Conservation (phyloP, 2,113 vertebrate species). For the Todiramphus saurophagus region DNA sequence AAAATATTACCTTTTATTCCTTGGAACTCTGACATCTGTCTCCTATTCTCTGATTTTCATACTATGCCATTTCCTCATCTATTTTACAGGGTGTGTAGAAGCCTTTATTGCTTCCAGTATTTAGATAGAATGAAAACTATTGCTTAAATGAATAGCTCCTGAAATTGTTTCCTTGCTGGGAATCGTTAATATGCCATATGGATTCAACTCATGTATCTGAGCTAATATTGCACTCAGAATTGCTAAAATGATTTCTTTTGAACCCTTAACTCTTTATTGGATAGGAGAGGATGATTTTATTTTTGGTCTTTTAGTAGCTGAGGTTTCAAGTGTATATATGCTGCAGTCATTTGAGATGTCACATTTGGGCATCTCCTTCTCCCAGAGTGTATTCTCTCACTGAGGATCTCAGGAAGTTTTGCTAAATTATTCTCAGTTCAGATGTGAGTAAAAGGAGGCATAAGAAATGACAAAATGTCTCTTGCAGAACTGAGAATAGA, state of each 20-base stretch:
- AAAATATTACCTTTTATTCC: neutral
- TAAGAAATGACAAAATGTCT: neutral
- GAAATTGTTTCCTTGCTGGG: slow-evolving; percentile 38
- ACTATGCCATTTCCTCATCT: neutral
- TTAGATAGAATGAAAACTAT: slow-evolving; percentile 14
- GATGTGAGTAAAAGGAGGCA: neutral
- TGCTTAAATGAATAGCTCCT: slow-evolving; percentile 40
- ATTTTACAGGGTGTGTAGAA: neutral
- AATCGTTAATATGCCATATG: neutral
- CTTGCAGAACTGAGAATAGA: neutral
- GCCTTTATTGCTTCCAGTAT: slow-evolving; percentile 22
- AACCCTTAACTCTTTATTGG: neutral
- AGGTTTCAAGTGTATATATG: neutral
- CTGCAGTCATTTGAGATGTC: neutral
- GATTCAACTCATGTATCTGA: neutral
- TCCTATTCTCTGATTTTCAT: neutral
- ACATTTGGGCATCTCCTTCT: neutral
- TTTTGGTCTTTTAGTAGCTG: neutral
- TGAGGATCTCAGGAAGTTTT: neutral
- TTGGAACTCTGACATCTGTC: neutral
- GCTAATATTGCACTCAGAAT: slow-evolving; percentile 14
- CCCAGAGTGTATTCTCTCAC: neutral
- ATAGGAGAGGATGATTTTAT: neutral
- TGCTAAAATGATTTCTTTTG: neutral
- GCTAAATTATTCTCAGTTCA: neutral